Conservation (phyloP, 2,113 vertebrate species). For the Erythrolamprus reginae region DNA sequence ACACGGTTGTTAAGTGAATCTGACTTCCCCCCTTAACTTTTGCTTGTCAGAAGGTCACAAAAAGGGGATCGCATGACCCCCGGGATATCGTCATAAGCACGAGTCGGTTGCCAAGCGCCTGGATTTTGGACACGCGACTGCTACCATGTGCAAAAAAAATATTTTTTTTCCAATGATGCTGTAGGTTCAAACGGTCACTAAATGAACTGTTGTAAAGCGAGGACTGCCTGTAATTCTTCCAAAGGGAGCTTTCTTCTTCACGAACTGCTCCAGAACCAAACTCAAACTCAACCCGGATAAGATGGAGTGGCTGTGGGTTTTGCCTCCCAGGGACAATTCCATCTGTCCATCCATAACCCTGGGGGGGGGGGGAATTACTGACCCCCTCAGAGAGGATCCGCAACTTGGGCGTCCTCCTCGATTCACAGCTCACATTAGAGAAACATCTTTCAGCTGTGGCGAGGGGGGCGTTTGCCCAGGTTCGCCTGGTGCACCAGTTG, state of each 20-base stretch:
- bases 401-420: too few relatives aligned
- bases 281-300: too few relatives aligned
- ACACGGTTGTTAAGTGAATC: not conserved
- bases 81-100: not conserved
- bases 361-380: too few relatives aligned
- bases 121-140: not conserved
- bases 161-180: not conserved
- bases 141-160: not conserved
- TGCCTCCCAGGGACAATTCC: too few relatives aligned
- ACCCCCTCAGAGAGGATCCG: too few relatives aligned
- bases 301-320: too few relatives aligned
- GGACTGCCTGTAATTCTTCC: not conserved
- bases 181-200: not conserved
- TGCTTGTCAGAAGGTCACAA: not conserved
- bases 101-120: not conserved
- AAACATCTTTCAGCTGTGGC: too few relatives aligned
- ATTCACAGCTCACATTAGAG: too few relatives aligned
- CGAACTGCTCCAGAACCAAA: constrained; percentile 54
- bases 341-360: too few relatives aligned
- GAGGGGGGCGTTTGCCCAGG: too few relatives aligned
- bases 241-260: constrained; percentile 26
- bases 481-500: too few relatives aligned
- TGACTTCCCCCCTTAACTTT: not conserved
- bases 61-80: not conserved
- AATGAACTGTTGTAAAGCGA: not conserved